A percentile compares a stretch with the other conserved stretches of the same genome.
phyloP scores from a whole-genome alignment of 2,888 invertebrate species.

The Syrista parreyssii region DNA sequence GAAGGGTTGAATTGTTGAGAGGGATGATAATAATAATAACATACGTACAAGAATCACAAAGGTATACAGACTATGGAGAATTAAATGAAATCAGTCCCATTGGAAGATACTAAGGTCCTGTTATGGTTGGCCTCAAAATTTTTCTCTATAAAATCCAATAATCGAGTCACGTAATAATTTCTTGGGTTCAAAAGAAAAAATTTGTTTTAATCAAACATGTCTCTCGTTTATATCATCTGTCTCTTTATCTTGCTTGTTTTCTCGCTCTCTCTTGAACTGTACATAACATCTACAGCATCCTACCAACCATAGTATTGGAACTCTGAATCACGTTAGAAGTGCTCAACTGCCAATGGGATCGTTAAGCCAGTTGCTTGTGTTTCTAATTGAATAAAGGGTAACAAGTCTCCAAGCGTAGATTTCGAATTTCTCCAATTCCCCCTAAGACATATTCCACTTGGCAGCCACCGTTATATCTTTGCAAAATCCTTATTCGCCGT shows the following conservation, averaged over 20 bases:
- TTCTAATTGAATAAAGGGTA: slow-evolving; percentile 36
- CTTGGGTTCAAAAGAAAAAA: neutral
- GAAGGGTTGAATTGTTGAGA: neutral
- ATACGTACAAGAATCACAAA: neutral
- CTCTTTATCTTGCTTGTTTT: neutral
- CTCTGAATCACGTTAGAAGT: slow-evolving; percentile 28
- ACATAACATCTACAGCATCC: slow-evolving; percentile 1
- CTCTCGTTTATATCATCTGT: neutral
- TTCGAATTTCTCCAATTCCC: too few species aligned
- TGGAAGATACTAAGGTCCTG: neutral
- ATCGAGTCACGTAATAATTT: neutral
- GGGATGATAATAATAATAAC: neutral
- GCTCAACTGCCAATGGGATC: slow-evolving; percentile 38
- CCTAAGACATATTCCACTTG: too few species aligned
- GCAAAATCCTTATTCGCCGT: too few species aligned
- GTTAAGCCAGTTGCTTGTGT: slow-evolving; percentile 43
- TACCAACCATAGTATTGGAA: slow-evolving; percentile 1
- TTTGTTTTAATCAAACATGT: neutral
- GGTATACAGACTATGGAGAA: neutral
- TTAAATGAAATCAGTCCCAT: neutral
- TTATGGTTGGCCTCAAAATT: neutral
- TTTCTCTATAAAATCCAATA: neutral
- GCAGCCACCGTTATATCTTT: too few species aligned
- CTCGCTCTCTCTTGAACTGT: neutral
- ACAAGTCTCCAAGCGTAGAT: slow-evolving; percentile 3